A percentile compares a stretch with the other conserved stretches of the same genome.
Conservation (phyloP, 2,113 vertebrate species). For the Chionodraco myersi region DNA sequence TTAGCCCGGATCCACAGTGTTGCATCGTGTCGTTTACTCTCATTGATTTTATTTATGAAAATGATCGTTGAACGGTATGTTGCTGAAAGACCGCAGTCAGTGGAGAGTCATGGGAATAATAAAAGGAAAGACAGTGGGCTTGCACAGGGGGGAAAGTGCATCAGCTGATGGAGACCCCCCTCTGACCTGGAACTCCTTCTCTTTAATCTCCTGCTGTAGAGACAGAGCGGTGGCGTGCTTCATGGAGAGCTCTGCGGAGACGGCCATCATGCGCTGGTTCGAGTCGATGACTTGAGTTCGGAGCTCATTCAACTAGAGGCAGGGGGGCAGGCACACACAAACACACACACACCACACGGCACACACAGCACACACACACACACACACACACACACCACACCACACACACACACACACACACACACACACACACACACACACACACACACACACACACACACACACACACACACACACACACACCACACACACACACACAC, state of each 20-base stretch:
- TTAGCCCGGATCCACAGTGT: not conserved
- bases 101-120: slow-evolving; percentile 14
- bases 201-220: slow-evolving; percentile 88
- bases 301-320: slow-evolving; percentile 83
- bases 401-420: slow-evolving; percentile 21
- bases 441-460: slow-evolving; percentile 22
- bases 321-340: slow-evolving; percentile 5
- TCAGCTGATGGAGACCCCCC: not conserved
- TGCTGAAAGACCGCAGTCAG: slow-evolving; percentile 13
- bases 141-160: not conserved
- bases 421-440: slow-evolving; percentile 20
- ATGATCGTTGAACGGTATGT: not conserved
- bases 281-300: slow-evolving; percentile 83
- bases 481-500: slow-evolving; percentile 21
- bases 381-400: slow-evolving; percentile 18
- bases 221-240: slow-evolving; percentile 84
- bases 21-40: not conserved
- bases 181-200: slow-evolving; percentile 83
- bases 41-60: not conserved
- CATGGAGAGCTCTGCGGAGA: slow-evolving; percentile 90
- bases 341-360: not conserved
- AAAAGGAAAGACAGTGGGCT: slow-evolving; percentile 15
- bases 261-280: slow-evolving; percentile 86
- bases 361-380: slow-evolving; percentile 21
- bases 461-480: slow-evolving; percentile 14